Conservation (phyloP, 2,113 vertebrate species). For the Patagioenas fasciata region DNA sequence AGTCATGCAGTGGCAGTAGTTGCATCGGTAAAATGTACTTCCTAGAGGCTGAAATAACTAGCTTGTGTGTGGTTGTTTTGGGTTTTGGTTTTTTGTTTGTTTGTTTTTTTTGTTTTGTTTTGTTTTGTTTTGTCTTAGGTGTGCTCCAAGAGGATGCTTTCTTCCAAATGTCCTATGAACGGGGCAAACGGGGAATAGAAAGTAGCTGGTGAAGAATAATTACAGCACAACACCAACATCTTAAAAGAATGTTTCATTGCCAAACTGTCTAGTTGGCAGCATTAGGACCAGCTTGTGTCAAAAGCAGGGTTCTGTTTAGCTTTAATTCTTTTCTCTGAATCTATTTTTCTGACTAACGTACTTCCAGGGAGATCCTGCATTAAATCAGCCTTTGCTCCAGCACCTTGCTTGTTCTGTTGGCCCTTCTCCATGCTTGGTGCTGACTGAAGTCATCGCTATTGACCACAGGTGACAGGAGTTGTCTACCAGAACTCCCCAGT, state of each 20-base stretch:
- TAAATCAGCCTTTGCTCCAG: neutral
- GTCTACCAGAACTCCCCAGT: neutral
- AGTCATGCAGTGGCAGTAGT: neutral
- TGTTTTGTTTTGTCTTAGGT: too few species aligned
- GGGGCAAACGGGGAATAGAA: rapidly evolving
- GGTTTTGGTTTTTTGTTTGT: too few species aligned
- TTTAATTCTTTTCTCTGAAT: neutral
- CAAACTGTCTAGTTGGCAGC: neutral
- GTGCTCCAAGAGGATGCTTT: neutral
- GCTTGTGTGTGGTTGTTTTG: neutral
- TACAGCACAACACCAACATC: neutral
- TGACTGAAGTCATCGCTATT: neutral
- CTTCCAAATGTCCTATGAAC: neutral
- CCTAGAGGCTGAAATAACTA: neutral
- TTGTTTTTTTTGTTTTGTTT: too few species aligned
- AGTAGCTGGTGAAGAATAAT: neutral
- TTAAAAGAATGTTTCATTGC: neutral
- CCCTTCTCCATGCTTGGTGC: neutral
- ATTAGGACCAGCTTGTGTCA: neutral
- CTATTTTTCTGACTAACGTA: neutral
- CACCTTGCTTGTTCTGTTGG: rapidly evolving
- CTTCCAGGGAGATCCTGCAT: neutral
- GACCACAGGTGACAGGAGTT: rapidly evolving
- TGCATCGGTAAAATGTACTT: rapidly evolving
- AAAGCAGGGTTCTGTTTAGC: neutral